Evolutionary conservation across 1,140 invertebrate species (phyloP).

Genomic region (Aphis craccivora): DNA sequence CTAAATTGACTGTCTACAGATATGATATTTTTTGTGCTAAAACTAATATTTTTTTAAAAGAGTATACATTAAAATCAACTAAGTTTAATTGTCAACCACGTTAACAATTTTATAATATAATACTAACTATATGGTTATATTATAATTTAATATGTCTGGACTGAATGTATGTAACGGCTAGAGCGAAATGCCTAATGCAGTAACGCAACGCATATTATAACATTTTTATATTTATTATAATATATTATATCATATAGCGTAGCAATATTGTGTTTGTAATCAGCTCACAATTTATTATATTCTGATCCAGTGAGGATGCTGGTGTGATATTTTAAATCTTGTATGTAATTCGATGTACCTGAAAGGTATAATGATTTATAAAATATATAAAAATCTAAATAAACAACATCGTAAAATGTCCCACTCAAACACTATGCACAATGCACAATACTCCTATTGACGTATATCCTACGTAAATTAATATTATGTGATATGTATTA

Average conservation of each 20-base stretch:
- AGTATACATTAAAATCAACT: background rate
- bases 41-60: background rate
- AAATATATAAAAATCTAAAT: background rate
- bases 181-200: too few species aligned
- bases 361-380: background rate
- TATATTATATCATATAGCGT: background rate
- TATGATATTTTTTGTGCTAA: background rate
- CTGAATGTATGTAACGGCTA: too few species aligned
- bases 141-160: too few species aligned
- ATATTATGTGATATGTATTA: background rate
- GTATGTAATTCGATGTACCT: too few species aligned
- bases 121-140: too few species aligned
- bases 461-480: background rate
- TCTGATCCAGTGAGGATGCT: background rate
- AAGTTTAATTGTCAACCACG: background rate
- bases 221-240: too few species aligned
- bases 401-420: background rate
- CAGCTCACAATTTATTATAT: background rate
- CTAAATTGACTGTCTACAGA: background rate
- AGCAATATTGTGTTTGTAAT: background rate
- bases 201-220: background rate
- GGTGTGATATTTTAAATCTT: background rate
- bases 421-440: background rate
- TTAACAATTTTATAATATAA: too few species aligned
- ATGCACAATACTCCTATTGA: background rate